These are phyloP conservation scores for Drosophila melanica DNA, from an alignment of 1,140 invertebrate genomes.

Conservation along the genomic window DNA sequence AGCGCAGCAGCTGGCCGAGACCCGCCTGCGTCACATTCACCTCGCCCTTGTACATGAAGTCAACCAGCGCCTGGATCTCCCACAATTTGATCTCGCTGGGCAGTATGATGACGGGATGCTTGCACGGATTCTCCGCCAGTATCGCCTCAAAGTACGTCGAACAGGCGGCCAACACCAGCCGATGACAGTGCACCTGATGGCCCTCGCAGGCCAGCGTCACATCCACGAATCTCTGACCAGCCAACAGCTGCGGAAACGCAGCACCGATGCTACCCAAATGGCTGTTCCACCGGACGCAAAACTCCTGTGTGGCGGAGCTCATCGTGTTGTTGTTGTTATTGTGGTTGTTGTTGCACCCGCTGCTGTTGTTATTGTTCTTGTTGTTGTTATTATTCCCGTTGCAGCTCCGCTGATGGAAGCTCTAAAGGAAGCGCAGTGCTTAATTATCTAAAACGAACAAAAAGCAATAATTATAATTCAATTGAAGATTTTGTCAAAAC, in stretches of 20 bases:
- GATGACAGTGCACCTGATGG: constrained; percentile 94
- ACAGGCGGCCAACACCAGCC: constrained; percentile 92
- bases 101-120: constrained; percentile 93
- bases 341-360: not conserved
- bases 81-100: constrained; percentile 88
- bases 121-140: constrained; percentile 92
- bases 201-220: constrained; percentile 95
- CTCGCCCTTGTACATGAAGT: constrained; percentile 95
- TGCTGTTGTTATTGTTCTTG: not conserved
- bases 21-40: constrained; percentile 93
- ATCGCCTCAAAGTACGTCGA: constrained; percentile 92
- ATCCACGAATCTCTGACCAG: constrained; percentile 94
- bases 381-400: not conserved
- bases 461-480: not conserved
- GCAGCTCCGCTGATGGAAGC: constrained; percentile 8
- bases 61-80: constrained; percentile 92
- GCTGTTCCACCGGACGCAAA: constrained; percentile 94
- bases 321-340: constrained; percentile 59
- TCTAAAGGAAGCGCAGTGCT: constrained; percentile 18
- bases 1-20: constrained; percentile 90
- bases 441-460: not conserved
- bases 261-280: constrained; percentile 83
- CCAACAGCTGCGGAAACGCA: constrained; percentile 87
- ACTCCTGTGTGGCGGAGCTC: constrained; percentile 87
- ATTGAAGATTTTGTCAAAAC: not conserved